Conservation (phyloP, 2,113 vertebrate genomes). For the Mormoops blainvillei region DNA sequence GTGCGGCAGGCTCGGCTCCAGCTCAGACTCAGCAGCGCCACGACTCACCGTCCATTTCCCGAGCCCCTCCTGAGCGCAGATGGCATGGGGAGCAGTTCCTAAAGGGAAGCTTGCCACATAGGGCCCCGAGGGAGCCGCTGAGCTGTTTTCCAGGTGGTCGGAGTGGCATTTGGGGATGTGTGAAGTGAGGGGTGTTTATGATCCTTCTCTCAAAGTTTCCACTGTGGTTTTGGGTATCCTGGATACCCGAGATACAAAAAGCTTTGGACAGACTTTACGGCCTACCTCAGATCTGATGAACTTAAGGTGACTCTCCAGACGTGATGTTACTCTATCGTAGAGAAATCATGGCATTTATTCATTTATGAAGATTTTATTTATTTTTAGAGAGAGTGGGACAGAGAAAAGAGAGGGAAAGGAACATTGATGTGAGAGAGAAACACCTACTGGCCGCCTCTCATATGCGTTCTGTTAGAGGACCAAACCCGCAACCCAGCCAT, state of each 20-base stretch:
- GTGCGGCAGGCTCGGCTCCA: background rate
- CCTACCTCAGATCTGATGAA: background rate
- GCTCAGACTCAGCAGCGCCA: background rate
- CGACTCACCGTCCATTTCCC: background rate
- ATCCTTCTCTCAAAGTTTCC: conserved; percentile 4
- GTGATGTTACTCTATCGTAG: background rate
- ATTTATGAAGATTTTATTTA: too few species aligned
- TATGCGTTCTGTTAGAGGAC: too few species aligned
- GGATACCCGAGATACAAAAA: background rate
- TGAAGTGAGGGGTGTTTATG: background rate
- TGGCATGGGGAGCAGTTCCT: background rate
- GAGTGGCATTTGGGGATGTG: background rate
- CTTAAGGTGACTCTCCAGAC: too few species aligned
- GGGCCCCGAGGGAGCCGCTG: background rate
- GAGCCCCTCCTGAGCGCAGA: background rate
- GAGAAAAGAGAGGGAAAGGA: too few species aligned
- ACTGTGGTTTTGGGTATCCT: background rate
- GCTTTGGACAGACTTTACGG: background rate
- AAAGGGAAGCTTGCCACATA: background rate
- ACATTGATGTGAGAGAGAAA: too few species aligned
- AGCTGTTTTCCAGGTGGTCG: background rate
- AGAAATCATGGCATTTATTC: background rate
- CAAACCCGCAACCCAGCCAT: too few species aligned
- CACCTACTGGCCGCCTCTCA: too few species aligned
- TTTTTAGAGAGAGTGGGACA: too few species aligned